Conservation (phyloP, 1,140 invertebrate species). For the Hycleus cichorii region DNA sequence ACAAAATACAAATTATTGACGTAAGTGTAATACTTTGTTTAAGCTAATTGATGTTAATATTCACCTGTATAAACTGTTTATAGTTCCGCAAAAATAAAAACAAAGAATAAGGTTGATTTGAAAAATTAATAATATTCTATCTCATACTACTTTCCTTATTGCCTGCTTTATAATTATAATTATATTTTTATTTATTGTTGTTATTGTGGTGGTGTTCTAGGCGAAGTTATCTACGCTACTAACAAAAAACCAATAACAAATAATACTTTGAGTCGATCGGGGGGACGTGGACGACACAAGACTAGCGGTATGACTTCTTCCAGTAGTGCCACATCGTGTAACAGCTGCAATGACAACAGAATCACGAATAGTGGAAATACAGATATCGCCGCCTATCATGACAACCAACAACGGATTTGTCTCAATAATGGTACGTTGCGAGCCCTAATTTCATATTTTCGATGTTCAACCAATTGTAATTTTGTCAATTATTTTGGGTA, state of each 20-base stretch:
- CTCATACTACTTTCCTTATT: not conserved
- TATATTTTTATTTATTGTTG: too few species aligned
- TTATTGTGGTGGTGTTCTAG: slow-evolving; percentile 22
- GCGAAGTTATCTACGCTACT: slow-evolving; percentile 45
- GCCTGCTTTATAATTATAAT: too few species aligned
- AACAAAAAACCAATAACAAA: slow-evolving; percentile 42
- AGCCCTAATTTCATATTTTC: too few species aligned
- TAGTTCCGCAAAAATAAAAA: not conserved
- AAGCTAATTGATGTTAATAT: too few species aligned
- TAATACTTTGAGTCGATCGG: slow-evolving; percentile 32
- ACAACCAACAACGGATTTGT: slow-evolving; percentile 33
- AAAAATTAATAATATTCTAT: not conserved
- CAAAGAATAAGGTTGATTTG: not conserved
- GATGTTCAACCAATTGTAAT: too few species aligned
- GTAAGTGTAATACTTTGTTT: too few species aligned
- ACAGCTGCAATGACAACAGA: slow-evolving; percentile 36
- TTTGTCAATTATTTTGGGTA: too few species aligned
- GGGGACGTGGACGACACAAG: slow-evolving; percentile 35
- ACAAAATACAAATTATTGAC: too few species aligned
- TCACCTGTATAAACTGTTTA: too few species aligned
- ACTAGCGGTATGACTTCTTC: slow-evolving; percentile 47
- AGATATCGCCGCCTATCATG: slow-evolving; percentile 34
- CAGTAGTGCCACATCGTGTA: slow-evolving; percentile 46
- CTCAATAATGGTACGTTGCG: slow-evolving; percentile 35
- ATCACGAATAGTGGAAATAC: slow-evolving; percentile 23